Conservation (phyloP, 2,113 vertebrate genomes). For the Lagopus leucura region DNA sequence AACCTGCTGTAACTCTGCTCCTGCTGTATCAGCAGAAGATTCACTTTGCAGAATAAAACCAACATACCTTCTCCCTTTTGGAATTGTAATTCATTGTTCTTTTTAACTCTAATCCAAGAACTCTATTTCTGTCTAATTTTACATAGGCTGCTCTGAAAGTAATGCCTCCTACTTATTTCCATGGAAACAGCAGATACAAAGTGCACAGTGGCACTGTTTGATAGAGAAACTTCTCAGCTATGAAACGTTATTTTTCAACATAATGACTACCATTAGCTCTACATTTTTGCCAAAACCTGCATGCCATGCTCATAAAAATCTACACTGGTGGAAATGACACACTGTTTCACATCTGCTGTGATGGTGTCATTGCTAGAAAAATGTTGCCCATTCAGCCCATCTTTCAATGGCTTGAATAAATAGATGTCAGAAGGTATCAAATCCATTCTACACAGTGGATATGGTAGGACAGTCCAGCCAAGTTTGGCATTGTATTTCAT, state of each 20-base stretch:
- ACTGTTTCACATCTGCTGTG: neutral
- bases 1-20: neutral
- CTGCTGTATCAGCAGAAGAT: neutral
- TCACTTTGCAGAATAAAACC: neutral
- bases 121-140: neutral
- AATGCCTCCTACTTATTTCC: neutral
- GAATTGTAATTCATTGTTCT: neutral
- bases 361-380: neutral
- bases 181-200: neutral
- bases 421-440: neutral
- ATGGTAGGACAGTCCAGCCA: neutral
- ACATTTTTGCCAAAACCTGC: neutral
- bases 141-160: neutral
- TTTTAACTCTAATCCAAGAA: neutral
- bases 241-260: neutral
- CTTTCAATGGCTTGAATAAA: neutral
- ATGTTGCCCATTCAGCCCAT: neutral
- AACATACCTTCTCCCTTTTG: neutral
- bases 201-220: neutral
- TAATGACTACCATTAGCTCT: neutral
- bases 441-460: neutral
- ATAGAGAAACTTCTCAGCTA: neutral
- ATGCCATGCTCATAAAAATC: neutral
- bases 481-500: neutral
- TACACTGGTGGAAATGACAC: neutral